phyloP scores from a whole-genome alignment of 2,888 invertebrate genomes.

The Aleiodes testaceus region DNA sequence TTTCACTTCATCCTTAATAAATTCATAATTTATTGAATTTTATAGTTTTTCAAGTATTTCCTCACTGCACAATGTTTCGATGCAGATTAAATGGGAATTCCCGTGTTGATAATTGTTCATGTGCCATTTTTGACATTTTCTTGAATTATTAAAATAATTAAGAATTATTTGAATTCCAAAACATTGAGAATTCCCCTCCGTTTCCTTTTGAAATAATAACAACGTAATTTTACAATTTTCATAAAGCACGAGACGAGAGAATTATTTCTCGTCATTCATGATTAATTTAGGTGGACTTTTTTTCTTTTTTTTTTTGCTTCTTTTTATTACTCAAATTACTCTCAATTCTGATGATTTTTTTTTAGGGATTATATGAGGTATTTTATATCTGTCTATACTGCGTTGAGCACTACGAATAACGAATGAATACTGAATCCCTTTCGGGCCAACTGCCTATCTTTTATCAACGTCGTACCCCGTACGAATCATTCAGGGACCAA shows the following conservation, averaged over 20 bases:
- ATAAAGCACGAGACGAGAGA: too few relatives aligned
- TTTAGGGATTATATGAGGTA: neutral
- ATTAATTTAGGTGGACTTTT: neutral
- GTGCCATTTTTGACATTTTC: constrained; percentile 1
- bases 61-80: neutral
- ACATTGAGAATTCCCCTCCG: neutral
- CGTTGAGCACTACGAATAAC: constrained; percentile 60
- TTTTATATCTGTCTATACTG: constrained; percentile 23
- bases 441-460: constrained; percentile 68
- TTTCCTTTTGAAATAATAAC: neutral
- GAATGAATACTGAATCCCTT: constrained; percentile 66
- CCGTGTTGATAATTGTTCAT: neutral
- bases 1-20: neutral
- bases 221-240: neutral
- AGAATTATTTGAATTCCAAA: too few relatives aligned
- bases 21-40: neutral
- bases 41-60: neutral
- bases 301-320: too few relatives aligned
- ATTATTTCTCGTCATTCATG: neutral
- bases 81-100: neutral
- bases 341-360: neutral
- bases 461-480: constrained; percentile 64
- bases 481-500: constrained; percentile 65
- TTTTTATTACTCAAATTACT: neutral
- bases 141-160: neutral